Percentiles rank a stretch among this genome's conserved stretches.
Conservation (phyloP, 2,113 vertebrate genomes). For the Aptenodytes patagonicus region DNA sequence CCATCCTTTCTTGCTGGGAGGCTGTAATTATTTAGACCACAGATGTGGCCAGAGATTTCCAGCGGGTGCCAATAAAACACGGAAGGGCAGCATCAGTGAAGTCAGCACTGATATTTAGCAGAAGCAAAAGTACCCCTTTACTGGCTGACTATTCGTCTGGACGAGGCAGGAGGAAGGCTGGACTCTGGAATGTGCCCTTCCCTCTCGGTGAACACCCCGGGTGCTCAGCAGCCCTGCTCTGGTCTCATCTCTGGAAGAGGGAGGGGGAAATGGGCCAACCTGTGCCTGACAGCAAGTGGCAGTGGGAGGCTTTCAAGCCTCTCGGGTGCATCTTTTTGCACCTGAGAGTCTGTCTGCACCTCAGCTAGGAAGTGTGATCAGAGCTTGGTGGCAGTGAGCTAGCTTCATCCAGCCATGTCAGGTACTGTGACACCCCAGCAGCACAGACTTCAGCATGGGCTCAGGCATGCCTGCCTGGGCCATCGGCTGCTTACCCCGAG, state of each 20-base stretch:
- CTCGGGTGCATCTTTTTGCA: background rate
- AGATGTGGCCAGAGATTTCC: background rate
- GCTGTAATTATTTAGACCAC: background rate
- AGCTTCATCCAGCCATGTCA: fast-evolving
- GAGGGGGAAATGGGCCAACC: background rate
- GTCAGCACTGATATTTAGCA: background rate
- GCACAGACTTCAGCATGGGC: background rate
- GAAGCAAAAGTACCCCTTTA: background rate
- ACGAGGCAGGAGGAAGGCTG: background rate
- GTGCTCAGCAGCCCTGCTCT: background rate
- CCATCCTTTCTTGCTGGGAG: background rate
- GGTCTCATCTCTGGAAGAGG: background rate
- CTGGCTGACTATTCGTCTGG: background rate
- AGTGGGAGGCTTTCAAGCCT: background rate
- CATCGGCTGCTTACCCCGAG: background rate
- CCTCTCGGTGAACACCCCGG: background rate
- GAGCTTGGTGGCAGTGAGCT: background rate
- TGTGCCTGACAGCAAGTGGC: background rate
- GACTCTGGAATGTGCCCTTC: background rate
- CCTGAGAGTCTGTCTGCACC: background rate
- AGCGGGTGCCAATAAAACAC: background rate
- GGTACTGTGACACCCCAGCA: fast-evolving
- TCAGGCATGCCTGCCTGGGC: fast-evolving
- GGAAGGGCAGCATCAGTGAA: background rate
- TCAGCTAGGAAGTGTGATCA: background rate